These are phyloP conservation scores for Acanthornis magna DNA, from an alignment of 2,797 vertebrate species.

Conservation along the genomic window DNA sequence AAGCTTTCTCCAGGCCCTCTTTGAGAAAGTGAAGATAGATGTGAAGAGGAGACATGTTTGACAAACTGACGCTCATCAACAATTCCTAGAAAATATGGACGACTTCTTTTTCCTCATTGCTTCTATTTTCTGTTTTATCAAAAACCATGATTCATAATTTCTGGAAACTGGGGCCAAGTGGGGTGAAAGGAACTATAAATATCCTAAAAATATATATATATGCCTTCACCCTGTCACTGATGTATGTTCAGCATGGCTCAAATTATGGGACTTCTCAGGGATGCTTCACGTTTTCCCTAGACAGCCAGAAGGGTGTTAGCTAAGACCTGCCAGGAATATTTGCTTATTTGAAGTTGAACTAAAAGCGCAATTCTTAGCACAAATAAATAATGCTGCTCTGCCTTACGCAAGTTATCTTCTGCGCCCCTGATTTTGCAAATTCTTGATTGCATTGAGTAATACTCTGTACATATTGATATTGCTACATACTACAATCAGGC, in stretches of 20 bases:
- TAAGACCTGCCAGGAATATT: slow-evolving; percentile 47
- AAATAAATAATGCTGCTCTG: slow-evolving; percentile 31
- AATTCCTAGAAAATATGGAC: slow-evolving; percentile 51
- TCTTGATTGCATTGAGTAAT: background rate
- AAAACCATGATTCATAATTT: slow-evolving; percentile 71
- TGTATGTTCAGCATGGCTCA: background rate
- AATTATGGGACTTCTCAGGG: slow-evolving; percentile 41
- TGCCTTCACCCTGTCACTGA: background rate
- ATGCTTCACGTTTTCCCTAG: slow-evolving; percentile 54
- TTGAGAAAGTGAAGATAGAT: slow-evolving; percentile 37
- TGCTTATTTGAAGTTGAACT: slow-evolving; percentile 54
- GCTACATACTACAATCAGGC: background rate
- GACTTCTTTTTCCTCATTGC: background rate
- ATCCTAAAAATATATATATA: slow-evolving; percentile 49
- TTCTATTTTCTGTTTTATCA: slow-evolving; percentile 67
- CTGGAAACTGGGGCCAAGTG: slow-evolving; percentile 63
- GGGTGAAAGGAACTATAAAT: slow-evolving; percentile 61
- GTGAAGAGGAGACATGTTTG: slow-evolving; percentile 20
- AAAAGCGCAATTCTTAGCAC: slow-evolving; percentile 27
- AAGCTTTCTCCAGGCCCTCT: slow-evolving; percentile 32
- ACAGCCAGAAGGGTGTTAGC: slow-evolving; percentile 42
- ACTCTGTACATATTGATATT: background rate
- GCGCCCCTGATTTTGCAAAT: slow-evolving; percentile 10
- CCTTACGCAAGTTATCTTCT: slow-evolving; percentile 8
- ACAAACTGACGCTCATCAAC: slow-evolving; percentile 58